Conservation (phyloP, 2,888 invertebrate genomes). For the Thumatha senex region DNA sequence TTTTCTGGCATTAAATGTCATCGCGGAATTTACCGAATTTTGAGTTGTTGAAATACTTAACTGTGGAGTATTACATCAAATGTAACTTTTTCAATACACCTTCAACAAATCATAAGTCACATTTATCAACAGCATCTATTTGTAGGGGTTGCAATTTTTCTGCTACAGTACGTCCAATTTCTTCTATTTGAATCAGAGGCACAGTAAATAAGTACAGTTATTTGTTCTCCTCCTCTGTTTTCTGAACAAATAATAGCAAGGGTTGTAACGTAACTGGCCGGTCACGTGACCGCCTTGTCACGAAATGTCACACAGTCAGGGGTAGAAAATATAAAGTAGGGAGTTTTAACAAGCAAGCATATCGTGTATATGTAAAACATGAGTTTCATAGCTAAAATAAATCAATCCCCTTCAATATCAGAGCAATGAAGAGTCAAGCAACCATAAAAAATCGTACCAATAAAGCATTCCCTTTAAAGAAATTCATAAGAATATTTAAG, state of each 20-base stretch:
- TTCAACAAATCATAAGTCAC: too few species aligned
- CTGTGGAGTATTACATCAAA: too few species aligned
- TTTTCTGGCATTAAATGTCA: too few species aligned
- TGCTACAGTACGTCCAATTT: conserved; percentile 1
- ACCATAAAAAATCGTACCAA: conserved; percentile 1
- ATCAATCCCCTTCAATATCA: conserved; percentile 16
- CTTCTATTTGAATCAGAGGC: conserved; percentile 1
- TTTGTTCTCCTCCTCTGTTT: conserved; percentile 10
- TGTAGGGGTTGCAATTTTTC: background rate
- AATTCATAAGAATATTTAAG: conserved; percentile 30
- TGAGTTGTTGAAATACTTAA: too few species aligned
- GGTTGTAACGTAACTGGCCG: conserved; percentile 24
- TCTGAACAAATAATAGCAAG: conserved; percentile 21
- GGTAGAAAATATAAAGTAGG: conserved; percentile 23
- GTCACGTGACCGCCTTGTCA: conserved; percentile 50
- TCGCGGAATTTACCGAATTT: too few species aligned
- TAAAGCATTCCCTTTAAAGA: conserved; percentile 3
- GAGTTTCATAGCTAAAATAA: conserved; percentile 13
- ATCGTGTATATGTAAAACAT: conserved; percentile 22
- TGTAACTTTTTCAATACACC: too few species aligned
- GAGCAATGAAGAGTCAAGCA: conserved; percentile 2
- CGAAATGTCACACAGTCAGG: conserved; percentile 35
- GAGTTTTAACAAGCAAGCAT: conserved; percentile 30
- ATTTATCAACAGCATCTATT: too few species aligned
- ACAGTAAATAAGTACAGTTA: conserved; percentile 9